phyloP scores from a whole-genome alignment of 2,797 vertebrate species.

The Leptodactylus fallax region DNA sequence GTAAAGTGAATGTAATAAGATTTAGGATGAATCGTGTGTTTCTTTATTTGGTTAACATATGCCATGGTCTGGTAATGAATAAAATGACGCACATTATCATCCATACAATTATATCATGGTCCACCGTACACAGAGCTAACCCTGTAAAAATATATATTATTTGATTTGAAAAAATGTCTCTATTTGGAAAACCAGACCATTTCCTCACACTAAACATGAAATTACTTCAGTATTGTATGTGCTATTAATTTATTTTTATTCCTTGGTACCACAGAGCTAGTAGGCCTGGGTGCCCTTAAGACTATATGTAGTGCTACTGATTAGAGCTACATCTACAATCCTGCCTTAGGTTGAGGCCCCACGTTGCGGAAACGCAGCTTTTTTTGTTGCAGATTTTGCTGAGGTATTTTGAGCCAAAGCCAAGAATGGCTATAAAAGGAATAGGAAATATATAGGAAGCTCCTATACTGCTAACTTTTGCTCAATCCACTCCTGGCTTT shows the following conservation, averaged over 20 bases:
- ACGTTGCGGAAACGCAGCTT: too few species aligned
- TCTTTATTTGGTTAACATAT: conserved; percentile 26
- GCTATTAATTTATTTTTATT: not conserved
- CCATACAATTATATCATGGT: conserved; percentile 5
- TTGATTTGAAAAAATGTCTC: not conserved
- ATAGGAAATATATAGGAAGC: too few species aligned
- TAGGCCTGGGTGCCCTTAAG: too few species aligned
- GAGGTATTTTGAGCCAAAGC: too few species aligned
- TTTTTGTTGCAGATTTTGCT: too few species aligned
- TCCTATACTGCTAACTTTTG: too few species aligned
- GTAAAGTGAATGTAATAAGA: conserved; percentile 49
- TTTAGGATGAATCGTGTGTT: conserved; percentile 18
- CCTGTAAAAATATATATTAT: not conserved
- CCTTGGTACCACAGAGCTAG: not conserved
- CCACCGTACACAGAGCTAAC: not conserved
- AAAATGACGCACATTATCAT: conserved; percentile 15
- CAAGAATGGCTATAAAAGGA: too few species aligned
- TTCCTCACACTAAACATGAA: not conserved
- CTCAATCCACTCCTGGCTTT: too few species aligned
- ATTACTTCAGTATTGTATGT: not conserved
- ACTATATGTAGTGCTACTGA: too few species aligned
- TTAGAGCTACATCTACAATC: too few species aligned
- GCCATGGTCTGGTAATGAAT: conserved; percentile 37
- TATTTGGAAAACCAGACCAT: not conserved
- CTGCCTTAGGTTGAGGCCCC: too few species aligned